phyloP scores from a whole-genome alignment of 2,797 vertebrate species.

The Hemibagrus guttatus region DNA sequence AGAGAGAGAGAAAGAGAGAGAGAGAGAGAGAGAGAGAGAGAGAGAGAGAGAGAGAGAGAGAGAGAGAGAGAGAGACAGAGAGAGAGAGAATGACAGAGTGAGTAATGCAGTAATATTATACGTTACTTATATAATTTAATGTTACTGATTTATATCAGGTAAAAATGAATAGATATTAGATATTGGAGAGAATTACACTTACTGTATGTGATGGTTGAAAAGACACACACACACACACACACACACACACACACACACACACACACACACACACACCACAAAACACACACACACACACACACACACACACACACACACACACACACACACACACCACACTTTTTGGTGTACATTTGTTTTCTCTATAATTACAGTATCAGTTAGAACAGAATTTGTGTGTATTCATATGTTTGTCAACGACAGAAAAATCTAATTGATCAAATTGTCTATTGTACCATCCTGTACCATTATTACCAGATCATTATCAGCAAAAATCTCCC shows the following conservation, averaged over 20 bases:
- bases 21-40: slow-evolving; percentile 48
- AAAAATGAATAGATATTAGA: slow-evolving; percentile 44
- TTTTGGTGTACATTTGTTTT: background rate
- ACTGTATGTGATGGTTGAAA: background rate
- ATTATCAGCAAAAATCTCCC: background rate
- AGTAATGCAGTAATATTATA: slow-evolving; percentile 38
- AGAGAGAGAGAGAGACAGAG: slow-evolving; percentile 39
- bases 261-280: slow-evolving; percentile 11
- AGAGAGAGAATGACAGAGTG: slow-evolving; percentile 34
- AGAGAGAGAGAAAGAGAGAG: slow-evolving; percentile 39
- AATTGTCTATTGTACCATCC: background rate
- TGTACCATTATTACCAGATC: background rate
- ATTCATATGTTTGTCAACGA: background rate
- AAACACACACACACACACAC: background rate
- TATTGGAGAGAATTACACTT: slow-evolving; percentile 22
- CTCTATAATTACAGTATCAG: background rate
- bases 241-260: background rate
- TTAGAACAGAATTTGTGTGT: background rate
- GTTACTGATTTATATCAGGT: slow-evolving; percentile 40
- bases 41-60: slow-evolving; percentile 27
- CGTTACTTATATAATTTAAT: slow-evolving; percentile 31
- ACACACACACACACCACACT: background rate
- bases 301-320: background rate
- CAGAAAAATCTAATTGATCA: background rate
- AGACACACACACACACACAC: background rate